These are phyloP conservation scores for Anticlea derivata DNA, from an alignment of 2,888 invertebrate genomes.

Conservation along the genomic window DNA sequence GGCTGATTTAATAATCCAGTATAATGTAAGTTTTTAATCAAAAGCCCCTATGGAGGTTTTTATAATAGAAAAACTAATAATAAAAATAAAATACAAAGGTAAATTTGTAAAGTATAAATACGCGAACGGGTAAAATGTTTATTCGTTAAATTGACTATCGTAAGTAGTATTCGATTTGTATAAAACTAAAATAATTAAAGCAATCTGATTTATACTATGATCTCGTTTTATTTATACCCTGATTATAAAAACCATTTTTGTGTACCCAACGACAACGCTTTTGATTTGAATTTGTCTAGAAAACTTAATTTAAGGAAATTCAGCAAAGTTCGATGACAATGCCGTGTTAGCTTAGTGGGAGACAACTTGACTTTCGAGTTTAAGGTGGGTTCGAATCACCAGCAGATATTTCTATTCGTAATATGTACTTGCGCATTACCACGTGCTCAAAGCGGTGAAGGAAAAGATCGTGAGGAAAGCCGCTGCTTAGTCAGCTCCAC, in stretches of 20 bases:
- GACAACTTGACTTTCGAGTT: no score
- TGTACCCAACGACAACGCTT: no score
- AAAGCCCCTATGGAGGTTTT: conserved; percentile 82
- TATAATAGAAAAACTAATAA: conserved; percentile 69
- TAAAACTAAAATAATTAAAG: conserved; percentile 83
- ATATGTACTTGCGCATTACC: no score
- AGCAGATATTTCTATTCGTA: no score
- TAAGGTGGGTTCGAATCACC: no score
- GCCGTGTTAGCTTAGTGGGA: no score
- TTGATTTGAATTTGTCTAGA: no score
- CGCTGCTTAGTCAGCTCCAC: no score
- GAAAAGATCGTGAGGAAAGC: no score
- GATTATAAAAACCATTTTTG: background rate
- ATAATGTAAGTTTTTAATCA: conserved; percentile 81
- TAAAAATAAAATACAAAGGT: conserved; percentile 74
- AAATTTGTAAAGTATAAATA: conserved; percentile 79
- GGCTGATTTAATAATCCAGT: conserved; percentile 58
- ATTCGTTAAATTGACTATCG: conserved; percentile 83
- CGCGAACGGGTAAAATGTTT: conserved; percentile 77
- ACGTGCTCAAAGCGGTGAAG: no score
- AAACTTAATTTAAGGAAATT: no score
- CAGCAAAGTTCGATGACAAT: no score
- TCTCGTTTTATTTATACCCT: conserved; percentile 59
- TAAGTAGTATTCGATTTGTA: conserved; percentile 84
- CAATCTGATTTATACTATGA: conserved; percentile 82